phyloP scores from a whole-genome alignment of 2,888 invertebrate species.

The Phengaris alcon region DNA sequence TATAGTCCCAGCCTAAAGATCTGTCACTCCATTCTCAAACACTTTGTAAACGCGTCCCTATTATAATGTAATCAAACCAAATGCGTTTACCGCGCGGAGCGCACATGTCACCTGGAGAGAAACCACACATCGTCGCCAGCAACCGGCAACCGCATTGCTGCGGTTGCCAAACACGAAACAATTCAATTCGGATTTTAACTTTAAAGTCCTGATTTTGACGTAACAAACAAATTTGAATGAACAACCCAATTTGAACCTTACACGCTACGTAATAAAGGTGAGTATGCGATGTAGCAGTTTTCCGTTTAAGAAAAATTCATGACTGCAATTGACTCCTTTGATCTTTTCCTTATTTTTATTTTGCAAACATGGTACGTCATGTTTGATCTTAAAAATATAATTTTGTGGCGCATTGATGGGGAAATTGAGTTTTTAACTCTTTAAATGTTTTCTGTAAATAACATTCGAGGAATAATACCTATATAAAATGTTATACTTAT shows the following conservation, averaged over 20 bases:
- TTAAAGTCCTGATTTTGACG: background rate
- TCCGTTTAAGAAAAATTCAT: slow-evolving; percentile 15
- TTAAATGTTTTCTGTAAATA: background rate
- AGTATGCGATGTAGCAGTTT: background rate
- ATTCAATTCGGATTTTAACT: background rate
- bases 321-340: slow-evolving; percentile 13
- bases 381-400: slow-evolving; percentile 13
- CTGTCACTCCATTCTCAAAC: too few relatives aligned
- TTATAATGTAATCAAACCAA: background rate
- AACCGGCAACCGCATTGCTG: slow-evolving; percentile 3
- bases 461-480: background rate
- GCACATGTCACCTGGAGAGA: background rate
- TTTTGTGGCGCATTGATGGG: background rate
- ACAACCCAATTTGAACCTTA: background rate
- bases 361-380: background rate
- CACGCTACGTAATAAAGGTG: background rate
- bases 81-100: background rate
- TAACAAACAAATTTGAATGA: background rate
- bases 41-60: too few relatives aligned
- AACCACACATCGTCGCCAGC: background rate
- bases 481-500: too few relatives aligned
- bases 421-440: slow-evolving; percentile 12
- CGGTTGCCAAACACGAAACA: slow-evolving; percentile 10
- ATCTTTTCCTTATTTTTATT: slow-evolving; percentile 9
- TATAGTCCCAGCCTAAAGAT: too few relatives aligned